A percentile compares a stretch with the other conserved stretches of the same genome.
Conservation (phyloP, 2,888 invertebrate genomes). For the Pterostichus madidus region DNA sequence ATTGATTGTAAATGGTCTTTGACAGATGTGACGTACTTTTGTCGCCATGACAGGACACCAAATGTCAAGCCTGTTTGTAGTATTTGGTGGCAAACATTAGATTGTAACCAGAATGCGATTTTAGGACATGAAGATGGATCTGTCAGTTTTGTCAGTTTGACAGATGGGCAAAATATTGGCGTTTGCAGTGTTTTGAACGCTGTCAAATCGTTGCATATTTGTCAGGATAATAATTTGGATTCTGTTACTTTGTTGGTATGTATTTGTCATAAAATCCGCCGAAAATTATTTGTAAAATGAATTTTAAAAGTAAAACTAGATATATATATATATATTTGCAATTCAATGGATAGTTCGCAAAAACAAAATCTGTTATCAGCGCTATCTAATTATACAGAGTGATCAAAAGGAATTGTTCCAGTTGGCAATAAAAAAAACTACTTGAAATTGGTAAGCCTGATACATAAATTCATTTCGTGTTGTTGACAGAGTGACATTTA, state of each 20-base stretch:
- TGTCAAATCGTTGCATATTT: constrained; percentile 83
- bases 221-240: constrained; percentile 86
- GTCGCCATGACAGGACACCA: constrained; percentile 74
- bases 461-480: too few relatives aligned
- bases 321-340: too few relatives aligned
- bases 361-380: too few relatives aligned
- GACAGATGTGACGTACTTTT: constrained; percentile 80
- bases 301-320: too few relatives aligned
- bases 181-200: constrained; percentile 83
- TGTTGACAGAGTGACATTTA: too few relatives aligned
- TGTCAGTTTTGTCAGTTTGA: constrained; percentile 84
- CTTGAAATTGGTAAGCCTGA: too few relatives aligned
- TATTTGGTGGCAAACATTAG: constrained; percentile 89
- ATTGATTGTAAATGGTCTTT: constrained; percentile 81
- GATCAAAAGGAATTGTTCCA: too few relatives aligned
- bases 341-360: too few relatives aligned
- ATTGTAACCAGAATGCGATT: constrained; percentile 84
- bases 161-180: constrained; percentile 84
- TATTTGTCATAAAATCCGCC: too few relatives aligned
- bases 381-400: too few relatives aligned
- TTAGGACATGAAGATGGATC: constrained; percentile 84
- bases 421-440: too few relatives aligned
- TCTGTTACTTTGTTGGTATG: constrained; percentile 83
- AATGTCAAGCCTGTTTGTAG: constrained; percentile 81
- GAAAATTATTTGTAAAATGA: too few relatives aligned